Evolutionary conservation across 2,113 vertebrate genomes (phyloP).

Genomic region (Macheiramphus alcinus): DNA sequence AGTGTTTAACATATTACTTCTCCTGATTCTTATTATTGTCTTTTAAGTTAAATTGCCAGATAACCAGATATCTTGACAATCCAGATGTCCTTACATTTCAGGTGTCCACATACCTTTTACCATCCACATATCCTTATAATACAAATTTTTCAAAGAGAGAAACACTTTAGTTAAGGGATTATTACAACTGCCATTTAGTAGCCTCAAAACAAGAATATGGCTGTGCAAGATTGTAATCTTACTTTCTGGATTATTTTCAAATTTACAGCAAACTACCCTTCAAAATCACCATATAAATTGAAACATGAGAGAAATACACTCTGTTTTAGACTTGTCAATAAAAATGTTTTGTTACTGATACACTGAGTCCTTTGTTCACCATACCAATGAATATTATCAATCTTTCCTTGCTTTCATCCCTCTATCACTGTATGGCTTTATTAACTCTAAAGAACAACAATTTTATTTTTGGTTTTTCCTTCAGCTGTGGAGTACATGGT

Average conservation of each 20-base stretch:
- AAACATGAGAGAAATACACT: background rate
- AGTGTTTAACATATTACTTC: background rate
- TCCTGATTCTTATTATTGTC: background rate
- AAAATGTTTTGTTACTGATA: background rate
- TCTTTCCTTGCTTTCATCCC: background rate
- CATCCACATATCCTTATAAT: background rate
- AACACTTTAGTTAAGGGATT: background rate
- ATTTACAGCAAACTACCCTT: background rate
- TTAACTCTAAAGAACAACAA: background rate
- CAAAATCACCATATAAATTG: background rate
- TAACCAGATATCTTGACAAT: background rate
- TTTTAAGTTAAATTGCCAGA: background rate
- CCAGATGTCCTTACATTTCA: background rate
- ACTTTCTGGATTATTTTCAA: background rate
- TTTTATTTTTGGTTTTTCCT: background rate
- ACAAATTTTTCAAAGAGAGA: background rate
- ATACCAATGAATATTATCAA: background rate
- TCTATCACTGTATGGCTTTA: background rate
- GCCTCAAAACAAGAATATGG: background rate
- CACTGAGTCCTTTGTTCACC: background rate
- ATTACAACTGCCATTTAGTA: background rate
- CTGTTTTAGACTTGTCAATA: background rate
- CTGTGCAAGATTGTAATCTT: background rate
- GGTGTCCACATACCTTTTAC: background rate
- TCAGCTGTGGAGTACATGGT: background rate